Percentiles rank a stretch among this genome's conserved stretches.
Conservation (phyloP, 2,888 invertebrate genomes). For the Petrolisthes manimaculis region DNA sequence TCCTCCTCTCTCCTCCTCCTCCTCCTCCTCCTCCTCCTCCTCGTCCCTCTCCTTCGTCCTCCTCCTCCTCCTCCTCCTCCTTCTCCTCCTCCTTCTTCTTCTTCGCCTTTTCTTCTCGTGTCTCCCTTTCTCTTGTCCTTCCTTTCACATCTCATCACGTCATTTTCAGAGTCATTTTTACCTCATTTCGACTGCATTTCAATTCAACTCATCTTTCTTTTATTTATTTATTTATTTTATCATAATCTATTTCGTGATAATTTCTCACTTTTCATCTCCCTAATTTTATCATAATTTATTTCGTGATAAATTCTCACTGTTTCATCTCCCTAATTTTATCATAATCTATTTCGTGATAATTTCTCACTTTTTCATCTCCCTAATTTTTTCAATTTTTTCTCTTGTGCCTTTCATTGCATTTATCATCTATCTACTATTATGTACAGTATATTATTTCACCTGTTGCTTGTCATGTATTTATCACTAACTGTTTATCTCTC, state of each 20-base stretch:
- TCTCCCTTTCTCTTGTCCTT: slow-evolving; percentile 2
- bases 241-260: background rate
- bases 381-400: background rate
- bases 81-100: background rate
- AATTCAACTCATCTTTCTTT: too few relatives aligned
- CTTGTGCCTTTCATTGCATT: too few relatives aligned
- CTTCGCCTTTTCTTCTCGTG: background rate
- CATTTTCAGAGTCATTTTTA: too few relatives aligned
- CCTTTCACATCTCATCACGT: too few relatives aligned
- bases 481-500: background rate
- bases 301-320: background rate
- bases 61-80: background rate
- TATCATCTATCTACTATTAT: too few relatives aligned
- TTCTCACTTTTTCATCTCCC: background rate
- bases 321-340: slow-evolving; percentile 9
- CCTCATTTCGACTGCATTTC: too few relatives aligned
- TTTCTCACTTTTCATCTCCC: background rate
- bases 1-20: background rate
- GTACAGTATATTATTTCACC: too few relatives aligned
- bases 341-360: slow-evolving; percentile 7
- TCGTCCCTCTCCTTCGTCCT: background rate
- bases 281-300: background rate
- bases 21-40: background rate
- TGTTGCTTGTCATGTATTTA: background rate
- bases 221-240: background rate